Evolutionary conservation across 2,888 invertebrate species (phyloP).

Genomic region (Lutraria lutraria): DNA sequence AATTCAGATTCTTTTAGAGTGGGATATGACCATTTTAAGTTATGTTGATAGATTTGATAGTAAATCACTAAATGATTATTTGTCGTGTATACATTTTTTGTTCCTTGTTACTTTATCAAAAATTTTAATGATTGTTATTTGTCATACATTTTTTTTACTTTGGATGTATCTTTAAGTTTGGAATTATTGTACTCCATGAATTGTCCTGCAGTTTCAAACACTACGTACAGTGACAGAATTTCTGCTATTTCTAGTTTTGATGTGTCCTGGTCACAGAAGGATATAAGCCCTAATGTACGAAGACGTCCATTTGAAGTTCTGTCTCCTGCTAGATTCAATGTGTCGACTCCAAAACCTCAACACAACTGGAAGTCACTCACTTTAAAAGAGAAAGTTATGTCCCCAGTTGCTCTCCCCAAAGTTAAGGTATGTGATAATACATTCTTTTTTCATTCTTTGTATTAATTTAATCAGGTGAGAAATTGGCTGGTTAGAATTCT

Average conservation of each 20-base stretch:
- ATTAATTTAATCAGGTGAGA: neutral
- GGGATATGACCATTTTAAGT: too few species aligned
- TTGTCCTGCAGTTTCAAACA: neutral
- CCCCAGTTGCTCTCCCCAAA: neutral
- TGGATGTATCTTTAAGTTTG: neutral
- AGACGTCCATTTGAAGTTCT: conserved; percentile 25
- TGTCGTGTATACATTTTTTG: too few species aligned
- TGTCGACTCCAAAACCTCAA: conserved; percentile 33
- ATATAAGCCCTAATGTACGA: conserved; percentile 46
- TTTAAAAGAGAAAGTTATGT: conserved; percentile 21
- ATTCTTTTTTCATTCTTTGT: neutral
- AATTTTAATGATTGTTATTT: too few species aligned
- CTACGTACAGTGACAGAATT: neutral
- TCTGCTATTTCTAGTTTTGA: conserved; percentile 54
- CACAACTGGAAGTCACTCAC: conserved; percentile 46
- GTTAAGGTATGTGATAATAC: conserved; percentile 40
- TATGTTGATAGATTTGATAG: neutral
- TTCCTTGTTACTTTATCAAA: too few species aligned
- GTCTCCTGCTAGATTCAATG: conserved; percentile 56
- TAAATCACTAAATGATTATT: too few species aligned
- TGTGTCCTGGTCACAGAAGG: conserved; percentile 63
- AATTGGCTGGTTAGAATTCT: neutral
- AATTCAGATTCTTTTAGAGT: neutral
- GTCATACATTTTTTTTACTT: neutral
- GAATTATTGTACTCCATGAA: too few species aligned